Percentiles rank a stretch among this genome's conserved stretches.
phyloP scores from a whole-genome alignment of 2,888 invertebrate species.

The Orthonevra nobilis region DNA sequence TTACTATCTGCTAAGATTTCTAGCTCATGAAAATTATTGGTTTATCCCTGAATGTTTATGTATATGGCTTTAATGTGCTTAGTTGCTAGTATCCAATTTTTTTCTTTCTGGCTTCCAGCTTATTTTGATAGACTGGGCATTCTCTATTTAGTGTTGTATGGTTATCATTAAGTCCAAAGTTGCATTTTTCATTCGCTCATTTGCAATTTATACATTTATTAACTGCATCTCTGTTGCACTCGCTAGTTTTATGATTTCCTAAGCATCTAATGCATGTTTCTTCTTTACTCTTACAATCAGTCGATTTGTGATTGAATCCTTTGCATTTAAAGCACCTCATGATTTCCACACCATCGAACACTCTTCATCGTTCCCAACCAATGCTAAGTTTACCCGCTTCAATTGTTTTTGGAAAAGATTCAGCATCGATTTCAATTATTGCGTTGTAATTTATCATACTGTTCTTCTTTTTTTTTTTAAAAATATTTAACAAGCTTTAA shows the following conservation, averaged over 20 bases:
- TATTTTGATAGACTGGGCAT: slow-evolving; percentile 11
- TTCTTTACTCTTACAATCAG: slow-evolving; percentile 3
- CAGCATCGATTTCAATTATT: not conserved
- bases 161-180: slow-evolving; percentile 9
- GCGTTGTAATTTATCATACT: not conserved
- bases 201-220: slow-evolving; percentile 30
- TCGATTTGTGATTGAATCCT: slow-evolving; percentile 31
- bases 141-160: slow-evolving; percentile 3
- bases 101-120: not conserved
- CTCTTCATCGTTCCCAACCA: slow-evolving; percentile 2
- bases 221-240: slow-evolving; percentile 20
- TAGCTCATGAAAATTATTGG: too few species aligned
- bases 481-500: slow-evolving; percentile 5
- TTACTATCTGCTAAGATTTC: not conserved
- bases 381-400: slow-evolving; percentile 3
- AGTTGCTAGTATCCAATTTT: slow-evolving; percentile 8
- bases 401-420: slow-evolving; percentile 1
- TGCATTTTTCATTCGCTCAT: slow-evolving; percentile 24
- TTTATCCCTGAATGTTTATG: slow-evolving; percentile 6
- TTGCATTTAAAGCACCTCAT: slow-evolving; percentile 19
- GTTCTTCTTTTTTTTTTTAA: not conserved
- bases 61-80: not conserved
- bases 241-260: slow-evolving; percentile 14
- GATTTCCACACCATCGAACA: slow-evolving; percentile 1
- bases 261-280: slow-evolving; percentile 26